Percentiles rank a stretch among this genome's conserved stretches.
Evolutionary conservation across 1,140 invertebrate species (phyloP).

Genomic region (Drosophila equinoxialis): DNA sequence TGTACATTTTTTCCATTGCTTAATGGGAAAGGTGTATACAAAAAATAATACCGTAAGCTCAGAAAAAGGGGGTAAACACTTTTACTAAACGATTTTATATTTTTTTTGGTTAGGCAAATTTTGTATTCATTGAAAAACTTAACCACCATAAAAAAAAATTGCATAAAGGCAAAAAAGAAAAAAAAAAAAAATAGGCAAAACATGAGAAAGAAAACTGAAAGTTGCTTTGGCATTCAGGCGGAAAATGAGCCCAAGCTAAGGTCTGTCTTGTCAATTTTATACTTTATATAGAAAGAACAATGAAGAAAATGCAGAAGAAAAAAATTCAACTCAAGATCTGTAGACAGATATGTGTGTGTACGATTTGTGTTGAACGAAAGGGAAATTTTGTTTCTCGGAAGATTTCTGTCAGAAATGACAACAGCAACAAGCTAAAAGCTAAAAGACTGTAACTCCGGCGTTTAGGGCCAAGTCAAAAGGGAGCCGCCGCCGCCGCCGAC

Average conservation of each 20-base stretch:
- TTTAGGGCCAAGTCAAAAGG: constrained; percentile 56
- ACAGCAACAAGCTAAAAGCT: background rate
- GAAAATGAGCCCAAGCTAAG: constrained; percentile 10
- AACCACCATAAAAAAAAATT: constrained; percentile 12
- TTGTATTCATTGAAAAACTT: constrained; percentile 7
- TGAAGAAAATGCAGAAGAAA: constrained; percentile 34
- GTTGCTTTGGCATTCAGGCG: constrained; percentile 5
- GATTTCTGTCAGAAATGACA: constrained; percentile 11
- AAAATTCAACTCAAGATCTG: constrained; percentile 7
- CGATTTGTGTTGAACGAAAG: background rate
- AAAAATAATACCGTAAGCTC: background rate
- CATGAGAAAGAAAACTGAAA: constrained; percentile 11
- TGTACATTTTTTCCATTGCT: background rate
- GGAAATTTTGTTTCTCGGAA: background rate
- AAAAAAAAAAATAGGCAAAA: background rate
- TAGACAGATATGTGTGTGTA: background rate
- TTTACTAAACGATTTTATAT: constrained; percentile 11
- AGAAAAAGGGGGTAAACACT: background rate
- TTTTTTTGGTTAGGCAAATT: constrained; percentile 10
- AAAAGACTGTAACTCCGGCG: constrained; percentile 38
- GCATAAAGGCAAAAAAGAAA: background rate
- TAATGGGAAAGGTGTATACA: background rate
- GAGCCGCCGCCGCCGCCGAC: constrained; percentile 35
- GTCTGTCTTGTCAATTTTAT: constrained; percentile 5
- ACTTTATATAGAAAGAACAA: constrained; percentile 10